A percentile compares a stretch with the other conserved stretches of the same genome.
Conservation (phyloP, 1,140 invertebrate species). For the Cyphomyrmex costatus region DNA sequence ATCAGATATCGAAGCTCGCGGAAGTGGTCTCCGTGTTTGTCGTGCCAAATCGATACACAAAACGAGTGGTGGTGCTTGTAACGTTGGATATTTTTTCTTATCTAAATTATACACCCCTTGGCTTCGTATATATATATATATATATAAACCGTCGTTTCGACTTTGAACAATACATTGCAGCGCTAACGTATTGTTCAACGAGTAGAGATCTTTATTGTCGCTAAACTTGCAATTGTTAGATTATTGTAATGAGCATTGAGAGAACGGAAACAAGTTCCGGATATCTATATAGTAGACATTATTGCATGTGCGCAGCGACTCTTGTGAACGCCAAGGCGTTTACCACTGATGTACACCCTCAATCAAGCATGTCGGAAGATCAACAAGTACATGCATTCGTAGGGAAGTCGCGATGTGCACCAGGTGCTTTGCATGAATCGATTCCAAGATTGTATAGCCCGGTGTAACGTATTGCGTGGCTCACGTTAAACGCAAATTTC, state of each 20-base stretch:
- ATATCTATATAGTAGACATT: background rate
- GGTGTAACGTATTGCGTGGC: background rate
- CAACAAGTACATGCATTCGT: slow-evolving; percentile 49
- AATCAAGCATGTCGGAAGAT: background rate
- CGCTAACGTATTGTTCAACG: background rate
- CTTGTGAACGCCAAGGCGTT: background rate
- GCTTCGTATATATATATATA: too few species aligned
- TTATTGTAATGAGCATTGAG: slow-evolving; percentile 6
- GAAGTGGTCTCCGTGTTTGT: slow-evolving; percentile 12
- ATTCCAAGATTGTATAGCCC: background rate
- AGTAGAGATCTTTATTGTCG: background rate
- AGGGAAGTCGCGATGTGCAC: slow-evolving; percentile 7
- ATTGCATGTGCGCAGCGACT: background rate
- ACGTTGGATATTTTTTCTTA: slow-evolving; percentile 2
- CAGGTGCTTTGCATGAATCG: slow-evolving; percentile 12
- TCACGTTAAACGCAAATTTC: slow-evolving; percentile 43
- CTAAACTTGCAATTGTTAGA: background rate
- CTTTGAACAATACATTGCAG: background rate
- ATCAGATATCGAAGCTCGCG: slow-evolving; percentile 29
- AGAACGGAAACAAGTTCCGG: background rate
- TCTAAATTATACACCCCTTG: background rate
- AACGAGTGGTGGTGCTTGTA: background rate
- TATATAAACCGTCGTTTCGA: background rate
- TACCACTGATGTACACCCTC: background rate
- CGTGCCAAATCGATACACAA: slow-evolving; percentile 7